These are phyloP conservation scores for cattle (Bos taurus) DNA, from an alignment of 2,113 vertebrate genomes.

Conservation along the genomic window DNA sequence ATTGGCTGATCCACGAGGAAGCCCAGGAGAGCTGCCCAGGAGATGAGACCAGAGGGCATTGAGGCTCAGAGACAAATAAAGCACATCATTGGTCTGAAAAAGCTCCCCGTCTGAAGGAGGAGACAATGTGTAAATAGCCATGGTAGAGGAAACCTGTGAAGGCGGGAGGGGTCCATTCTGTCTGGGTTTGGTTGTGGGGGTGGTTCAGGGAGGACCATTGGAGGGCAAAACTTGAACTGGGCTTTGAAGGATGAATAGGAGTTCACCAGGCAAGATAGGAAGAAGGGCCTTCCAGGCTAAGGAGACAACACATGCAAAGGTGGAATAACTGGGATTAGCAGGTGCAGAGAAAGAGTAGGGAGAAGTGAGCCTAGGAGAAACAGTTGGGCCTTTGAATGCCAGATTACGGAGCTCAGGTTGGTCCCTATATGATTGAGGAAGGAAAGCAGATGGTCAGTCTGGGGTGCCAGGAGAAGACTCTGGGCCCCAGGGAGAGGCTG, in stretches of 20 bases:
- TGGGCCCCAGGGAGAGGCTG: not conserved
- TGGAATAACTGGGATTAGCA: not conserved
- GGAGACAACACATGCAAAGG: not conserved
- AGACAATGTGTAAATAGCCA: not conserved
- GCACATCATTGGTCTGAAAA: not conserved
- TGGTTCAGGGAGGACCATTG: not conserved
- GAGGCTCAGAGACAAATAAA: not conserved
- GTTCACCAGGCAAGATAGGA: not conserved
- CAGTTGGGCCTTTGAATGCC: not conserved
- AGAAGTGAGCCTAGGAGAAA: not conserved
- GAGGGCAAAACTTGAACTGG: not conserved
- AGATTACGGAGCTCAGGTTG: not conserved
- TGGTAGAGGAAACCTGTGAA: not conserved
- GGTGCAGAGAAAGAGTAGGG: not conserved
- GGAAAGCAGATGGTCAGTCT: not conserved
- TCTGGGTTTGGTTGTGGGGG: not conserved
- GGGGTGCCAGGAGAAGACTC: not conserved
- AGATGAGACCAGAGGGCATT: not conserved
- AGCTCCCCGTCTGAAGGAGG: not conserved
- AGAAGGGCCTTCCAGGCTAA: not conserved
- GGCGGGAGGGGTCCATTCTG: not conserved
- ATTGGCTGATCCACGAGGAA: not conserved
- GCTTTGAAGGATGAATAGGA: constrained; percentile 21
- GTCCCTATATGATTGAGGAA: not conserved
- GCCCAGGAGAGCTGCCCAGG: not conserved